Conservation (phyloP, 2,113 vertebrate species). For the Pedionomus torquatus region DNA sequence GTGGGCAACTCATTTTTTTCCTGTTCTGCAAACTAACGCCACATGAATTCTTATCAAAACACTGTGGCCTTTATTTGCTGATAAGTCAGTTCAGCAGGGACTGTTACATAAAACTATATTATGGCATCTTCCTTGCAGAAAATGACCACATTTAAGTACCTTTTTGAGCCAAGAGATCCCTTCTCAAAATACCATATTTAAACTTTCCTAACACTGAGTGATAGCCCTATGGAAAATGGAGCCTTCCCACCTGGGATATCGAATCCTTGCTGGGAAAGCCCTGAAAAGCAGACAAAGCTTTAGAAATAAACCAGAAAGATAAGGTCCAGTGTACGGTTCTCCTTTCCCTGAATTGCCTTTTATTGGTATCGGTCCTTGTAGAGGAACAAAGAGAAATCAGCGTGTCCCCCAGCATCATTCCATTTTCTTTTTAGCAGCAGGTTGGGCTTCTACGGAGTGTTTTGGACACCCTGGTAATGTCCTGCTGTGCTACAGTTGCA, state of each 20-base stretch:
- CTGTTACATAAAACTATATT: conserved; percentile 27
- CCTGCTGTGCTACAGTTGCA: not conserved
- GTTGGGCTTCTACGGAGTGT: not conserved
- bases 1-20: not conserved
- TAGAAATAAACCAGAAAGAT: not conserved
- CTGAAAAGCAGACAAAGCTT: not conserved
- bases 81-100: conserved; percentile 46
- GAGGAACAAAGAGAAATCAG: not conserved
- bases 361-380: not conserved
- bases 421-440: not conserved
- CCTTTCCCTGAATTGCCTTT: not conserved
- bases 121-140: conserved; percentile 53
- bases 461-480: not conserved
- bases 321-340: not conserved
- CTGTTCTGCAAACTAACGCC: not conserved
- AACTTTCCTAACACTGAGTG: conserved; percentile 17
- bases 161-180: conserved; percentile 38
- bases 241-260: not conserved
- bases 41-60: conserved; percentile 27
- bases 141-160: conserved; percentile 11
- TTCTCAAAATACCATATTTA: conserved; percentile 35
- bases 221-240: not conserved
- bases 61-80: conserved; percentile 53
- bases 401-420: not conserved
- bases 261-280: not conserved